Base-by-base conservation (phyloP, 2,797 vertebrate species). In the Benthosema pterotum region DNA sequence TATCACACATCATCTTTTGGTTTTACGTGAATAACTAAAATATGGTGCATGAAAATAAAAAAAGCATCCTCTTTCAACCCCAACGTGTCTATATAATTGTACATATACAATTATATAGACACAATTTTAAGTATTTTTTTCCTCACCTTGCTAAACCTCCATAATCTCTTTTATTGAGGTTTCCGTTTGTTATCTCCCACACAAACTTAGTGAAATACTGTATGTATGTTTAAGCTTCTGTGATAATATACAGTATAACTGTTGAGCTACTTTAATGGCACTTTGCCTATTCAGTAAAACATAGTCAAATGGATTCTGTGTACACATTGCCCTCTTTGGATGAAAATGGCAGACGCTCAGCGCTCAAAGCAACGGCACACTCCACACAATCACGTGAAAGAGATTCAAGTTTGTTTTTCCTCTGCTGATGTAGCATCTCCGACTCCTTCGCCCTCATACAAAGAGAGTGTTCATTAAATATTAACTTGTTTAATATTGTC, bases 401-500 rank as follows among this genome's bases (percentile, higher is more conserved):
- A 74, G 80, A 84, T 89, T 88, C 84, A 83, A 92, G 91, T 92
- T 92, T 92, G 91, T 92, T 92, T 93, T 92, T 87, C 85, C 84
- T 89, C 85, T 87, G 83, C 88, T 82, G 85, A 87, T 83, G 83
- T 47, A 74, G 82, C 75, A 51, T 88, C 88, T 88, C 82, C 75
- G 84, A 79, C 77, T 86, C 85, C 86, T 88, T 89, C 74, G 67
- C 82, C 86, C 86, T 86, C 89, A 87, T 88, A 92, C 91, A 93
- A 92, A 92, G 89, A 87, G 83, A 77, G 74, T 80, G 73, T 87
- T 89, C 88, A 94, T 93, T 91, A 93, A 94, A 94, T 93, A 94
- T 94, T 94, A 91, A 94, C 92, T 91, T 89, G 89, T 92, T 91
- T 93, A 94, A 94, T 92, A 94, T 93, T 91, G 91, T 91, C 91